These are phyloP conservation scores for Luscinia megarhynchos DNA, from an alignment of 2,797 vertebrate species.

Conservation along the genomic window DNA sequence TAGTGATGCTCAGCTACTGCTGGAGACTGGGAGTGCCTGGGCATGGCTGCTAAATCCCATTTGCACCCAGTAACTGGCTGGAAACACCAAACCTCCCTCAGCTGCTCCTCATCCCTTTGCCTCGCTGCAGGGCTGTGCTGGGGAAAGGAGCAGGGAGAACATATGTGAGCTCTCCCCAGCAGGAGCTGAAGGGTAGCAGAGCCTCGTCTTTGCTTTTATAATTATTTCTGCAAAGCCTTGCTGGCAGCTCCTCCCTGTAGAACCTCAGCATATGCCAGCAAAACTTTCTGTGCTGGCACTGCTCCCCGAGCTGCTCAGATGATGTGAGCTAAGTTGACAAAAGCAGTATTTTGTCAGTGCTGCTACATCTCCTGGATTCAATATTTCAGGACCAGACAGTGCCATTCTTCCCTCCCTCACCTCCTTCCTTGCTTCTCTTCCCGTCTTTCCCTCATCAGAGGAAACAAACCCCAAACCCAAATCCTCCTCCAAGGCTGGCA, in stretches of 20 bases:
- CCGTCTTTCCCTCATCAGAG: neutral
- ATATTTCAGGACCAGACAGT: neutral
- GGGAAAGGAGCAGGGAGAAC: neutral
- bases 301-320: neutral
- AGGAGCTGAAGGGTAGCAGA: neutral
- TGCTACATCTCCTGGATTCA: neutral
- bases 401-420: neutral
- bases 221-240: neutral
- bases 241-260: conserved; percentile 46
- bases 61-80: neutral
- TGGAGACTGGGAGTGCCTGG: neutral
- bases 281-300: conserved; percentile 20
- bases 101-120: neutral
- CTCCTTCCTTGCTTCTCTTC: neutral
- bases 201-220: neutral
- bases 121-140: neutral
- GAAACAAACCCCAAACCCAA: neutral
- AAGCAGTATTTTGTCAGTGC: conserved; percentile 35
- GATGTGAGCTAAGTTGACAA: conserved; percentile 56
- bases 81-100: neutral
- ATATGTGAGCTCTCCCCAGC: neutral
- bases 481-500: neutral
- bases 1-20: neutral
- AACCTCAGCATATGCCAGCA: conserved; percentile 33
- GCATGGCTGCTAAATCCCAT: neutral